Evolutionary conservation across 2,888 invertebrate species (phyloP).

Genomic region (Melanotus villosus): DNA sequence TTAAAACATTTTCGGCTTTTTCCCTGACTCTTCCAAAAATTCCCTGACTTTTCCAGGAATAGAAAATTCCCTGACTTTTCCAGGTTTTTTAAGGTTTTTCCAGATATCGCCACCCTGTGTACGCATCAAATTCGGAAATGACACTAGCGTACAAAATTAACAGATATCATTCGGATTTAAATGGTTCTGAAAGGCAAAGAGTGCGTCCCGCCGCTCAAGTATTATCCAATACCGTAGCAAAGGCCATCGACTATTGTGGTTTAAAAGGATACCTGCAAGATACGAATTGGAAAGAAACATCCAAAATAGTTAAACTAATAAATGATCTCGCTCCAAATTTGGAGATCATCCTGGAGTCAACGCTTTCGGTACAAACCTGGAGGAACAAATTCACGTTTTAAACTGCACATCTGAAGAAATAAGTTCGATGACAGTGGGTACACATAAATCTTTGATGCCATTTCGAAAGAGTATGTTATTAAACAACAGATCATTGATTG

Average conservation of each 20-base stretch:
- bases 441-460: slow-evolving; percentile 4
- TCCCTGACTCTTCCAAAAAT: too few relatives aligned
- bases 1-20: too few relatives aligned
- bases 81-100: too few relatives aligned
- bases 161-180: background rate
- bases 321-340: background rate
- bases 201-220: background rate
- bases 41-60: too few relatives aligned
- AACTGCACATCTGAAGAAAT: background rate
- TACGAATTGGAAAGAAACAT: background rate
- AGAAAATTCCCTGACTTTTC: too few relatives aligned
- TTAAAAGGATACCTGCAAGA: background rate
- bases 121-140: background rate
- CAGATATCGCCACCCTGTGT: too few relatives aligned
- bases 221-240: background rate
- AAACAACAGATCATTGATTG: too few relatives aligned
- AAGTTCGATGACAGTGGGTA: slow-evolving; percentile 11
- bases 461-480: background rate
- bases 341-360: background rate
- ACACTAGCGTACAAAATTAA: background rate
- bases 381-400: background rate
- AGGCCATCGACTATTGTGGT: background rate
- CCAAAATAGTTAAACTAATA: background rate
- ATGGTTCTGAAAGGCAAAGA: background rate
- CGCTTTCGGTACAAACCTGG: too few relatives aligned